Percentiles rank a stretch among this genome's conserved stretches.
phyloP scores from a whole-genome alignment of 2,113 vertebrate species.

The Antennarius striatus region DNA sequence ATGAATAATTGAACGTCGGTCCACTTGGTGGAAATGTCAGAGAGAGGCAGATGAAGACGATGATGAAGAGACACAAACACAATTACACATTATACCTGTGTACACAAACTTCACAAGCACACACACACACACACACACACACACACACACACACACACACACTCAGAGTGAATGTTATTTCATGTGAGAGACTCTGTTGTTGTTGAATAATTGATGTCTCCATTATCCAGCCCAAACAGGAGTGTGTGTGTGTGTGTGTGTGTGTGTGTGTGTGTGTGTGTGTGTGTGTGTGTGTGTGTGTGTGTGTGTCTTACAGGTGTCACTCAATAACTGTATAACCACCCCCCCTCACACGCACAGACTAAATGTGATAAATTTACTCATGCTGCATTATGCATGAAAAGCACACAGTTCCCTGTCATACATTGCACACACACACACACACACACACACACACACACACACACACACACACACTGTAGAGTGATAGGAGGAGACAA shows the following conservation, averaged over 20 bases:
- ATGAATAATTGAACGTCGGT: conserved; percentile 53
- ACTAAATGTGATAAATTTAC: conserved; percentile 7
- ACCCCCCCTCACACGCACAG: conserved; percentile 34
- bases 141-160: conserved; percentile 41
- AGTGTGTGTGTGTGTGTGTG: not conserved
- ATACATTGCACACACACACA: conserved; percentile 13
- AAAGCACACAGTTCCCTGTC: not conserved
- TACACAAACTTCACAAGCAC: conserved; percentile 23
- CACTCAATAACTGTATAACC: conserved; percentile 32
- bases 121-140: conserved; percentile 24
- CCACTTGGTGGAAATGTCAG: conserved; percentile 57
- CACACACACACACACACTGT: not conserved
- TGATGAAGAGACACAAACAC: conserved; percentile 35
- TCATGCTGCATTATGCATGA: conserved; percentile 31
- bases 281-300: not conserved
- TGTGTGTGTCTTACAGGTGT: not conserved
- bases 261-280: not conserved
- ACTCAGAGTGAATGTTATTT: conserved; percentile 34
- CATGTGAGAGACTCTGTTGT: conserved; percentile 53
- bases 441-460: not conserved
- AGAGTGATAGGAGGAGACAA: not conserved
- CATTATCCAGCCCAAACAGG: conserved; percentile 48
- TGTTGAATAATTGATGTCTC: conserved; percentile 67
- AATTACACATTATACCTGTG: conserved; percentile 36
- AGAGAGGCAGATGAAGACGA: conserved; percentile 16